Conservation (phyloP, 2,113 vertebrate genomes). For the Syngnathus scovelli region DNA sequence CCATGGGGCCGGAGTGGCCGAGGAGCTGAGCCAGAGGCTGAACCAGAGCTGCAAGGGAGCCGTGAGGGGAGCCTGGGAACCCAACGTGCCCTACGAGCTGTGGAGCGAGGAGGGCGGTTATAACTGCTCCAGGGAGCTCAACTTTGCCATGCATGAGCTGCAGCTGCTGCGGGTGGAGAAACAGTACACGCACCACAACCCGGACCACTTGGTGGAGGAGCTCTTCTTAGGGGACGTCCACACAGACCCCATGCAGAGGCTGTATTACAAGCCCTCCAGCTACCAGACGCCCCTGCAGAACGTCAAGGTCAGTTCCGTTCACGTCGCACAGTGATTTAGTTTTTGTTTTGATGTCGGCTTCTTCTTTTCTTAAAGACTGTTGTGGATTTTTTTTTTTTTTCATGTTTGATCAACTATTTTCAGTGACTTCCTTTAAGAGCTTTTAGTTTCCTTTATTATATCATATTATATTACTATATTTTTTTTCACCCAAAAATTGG, state of each 20-base stretch:
- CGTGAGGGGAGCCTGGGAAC: slow-evolving; percentile 70
- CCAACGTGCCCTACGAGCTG: slow-evolving; percentile 75
- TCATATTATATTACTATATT: no score
- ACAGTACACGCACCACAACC: slow-evolving; percentile 85
- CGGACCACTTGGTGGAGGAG: slow-evolving; percentile 90
- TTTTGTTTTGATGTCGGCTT: neutral
- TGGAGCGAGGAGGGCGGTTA: slow-evolving; percentile 80
- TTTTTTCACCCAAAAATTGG: no score
- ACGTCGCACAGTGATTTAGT: neutral
- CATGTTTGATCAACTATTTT: no score
- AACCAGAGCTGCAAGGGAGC: slow-evolving; percentile 76
- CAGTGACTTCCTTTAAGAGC: no score
- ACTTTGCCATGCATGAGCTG: slow-evolving; percentile 94
- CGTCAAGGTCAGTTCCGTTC: slow-evolving; percentile 74
- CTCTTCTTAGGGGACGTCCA: slow-evolving; percentile 92
- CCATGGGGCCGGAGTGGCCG: slow-evolving; percentile 74
- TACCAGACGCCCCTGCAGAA: slow-evolving; percentile 92
- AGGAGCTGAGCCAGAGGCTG: slow-evolving; percentile 76
- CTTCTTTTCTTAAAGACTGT: neutral
- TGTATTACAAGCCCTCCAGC: slow-evolving; percentile 88
- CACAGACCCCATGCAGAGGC: slow-evolving; percentile 83
- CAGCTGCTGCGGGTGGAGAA: slow-evolving; percentile 92
- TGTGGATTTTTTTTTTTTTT: neutral
- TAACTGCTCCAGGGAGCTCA: slow-evolving; percentile 82
- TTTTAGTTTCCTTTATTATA: no score